Base-by-base conservation (phyloP, 2,888 invertebrate genomes). In the Eristalis pertinax region DNA sequence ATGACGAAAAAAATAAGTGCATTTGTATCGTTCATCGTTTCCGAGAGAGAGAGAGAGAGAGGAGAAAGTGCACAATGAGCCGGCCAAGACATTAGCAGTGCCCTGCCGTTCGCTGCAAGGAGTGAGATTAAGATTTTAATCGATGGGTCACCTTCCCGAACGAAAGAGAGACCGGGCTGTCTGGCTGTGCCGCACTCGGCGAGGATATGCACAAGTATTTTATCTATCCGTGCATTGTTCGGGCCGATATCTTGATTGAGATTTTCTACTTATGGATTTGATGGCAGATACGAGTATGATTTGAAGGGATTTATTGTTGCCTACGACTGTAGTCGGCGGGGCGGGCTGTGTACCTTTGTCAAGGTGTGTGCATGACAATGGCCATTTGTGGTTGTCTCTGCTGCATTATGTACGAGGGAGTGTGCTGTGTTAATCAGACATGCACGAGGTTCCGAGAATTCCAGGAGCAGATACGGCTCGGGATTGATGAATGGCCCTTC, bases 51-150 rank as follows among this genome's bases (percentile, higher is more conserved):
- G n/a, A n/a, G n/a, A 1, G 26, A 4, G 32, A 32, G 24, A 38
- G 69, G 82, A 82, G 85, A 82, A 85, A 82, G 85, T 82, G 62
- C 41, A 75, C 38, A 72, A 67, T 58, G 50, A 70, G 24, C 19
- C 29, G 35, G 10, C 69, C 76, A 73, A 78, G 77, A 70, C 69
- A 74, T 78, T 70, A 78, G 74, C 64, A 82, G 76, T 50, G 56
- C 74, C 38, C 63, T 77, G 76, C 73, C 64, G 63, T 64, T 73
- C 63, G 68, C 29, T 64, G 81, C 77, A 32, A 32, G 69, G 70
- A 72, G 81, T 77, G 73, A 82, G 85, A 86, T 86, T 86, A 74
- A 86, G 85, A 86, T 86, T 74, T 86, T 86, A 86, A 86, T 86
- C 85, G 77, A 77, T 41, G 78, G 82, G 82, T 82, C 82, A 86